These are phyloP conservation scores for Erethizon dorsatum DNA, from an alignment of 2,797 vertebrate genomes.

Conservation along the genomic window DNA sequence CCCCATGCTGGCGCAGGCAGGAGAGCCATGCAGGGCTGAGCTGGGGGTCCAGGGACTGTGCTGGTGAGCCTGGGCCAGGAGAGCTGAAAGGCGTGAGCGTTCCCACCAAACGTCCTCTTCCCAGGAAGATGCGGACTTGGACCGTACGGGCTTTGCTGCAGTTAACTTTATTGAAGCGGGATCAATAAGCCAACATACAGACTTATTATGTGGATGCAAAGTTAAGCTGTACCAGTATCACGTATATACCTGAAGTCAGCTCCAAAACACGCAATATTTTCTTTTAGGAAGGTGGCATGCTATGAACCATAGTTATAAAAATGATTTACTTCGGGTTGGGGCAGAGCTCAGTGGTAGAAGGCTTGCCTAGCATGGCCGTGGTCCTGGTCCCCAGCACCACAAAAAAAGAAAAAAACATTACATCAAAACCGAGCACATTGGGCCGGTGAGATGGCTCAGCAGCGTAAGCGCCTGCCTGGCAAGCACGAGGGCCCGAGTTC, in stretches of 20 bases:
- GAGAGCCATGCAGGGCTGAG: background rate
- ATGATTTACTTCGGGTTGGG: background rate
- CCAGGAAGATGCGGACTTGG: background rate
- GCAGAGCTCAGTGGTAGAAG: background rate
- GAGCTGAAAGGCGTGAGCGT: background rate
- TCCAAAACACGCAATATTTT: background rate
- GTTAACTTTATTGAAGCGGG: background rate
- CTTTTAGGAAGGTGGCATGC: background rate
- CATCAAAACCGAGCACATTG: background rate
- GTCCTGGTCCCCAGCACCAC: background rate
- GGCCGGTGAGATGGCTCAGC: too few species aligned
- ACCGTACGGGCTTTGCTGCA: constrained; percentile 32
- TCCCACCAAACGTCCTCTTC: background rate
- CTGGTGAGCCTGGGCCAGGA: background rate
- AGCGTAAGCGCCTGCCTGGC: too few species aligned
- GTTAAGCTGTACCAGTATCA: background rate
- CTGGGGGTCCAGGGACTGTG: background rate
- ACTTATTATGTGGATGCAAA: background rate
- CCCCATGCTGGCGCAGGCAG: background rate
- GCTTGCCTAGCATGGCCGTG: background rate
- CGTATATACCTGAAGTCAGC: constrained; percentile 46
- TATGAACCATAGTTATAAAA: constrained; percentile 47
- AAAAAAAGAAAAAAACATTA: background rate
- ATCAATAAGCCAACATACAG: constrained; percentile 37
- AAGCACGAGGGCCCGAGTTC: too few species aligned